Conservation (phyloP, 2,113 vertebrate species). For the Lontra canadensis region DNA sequence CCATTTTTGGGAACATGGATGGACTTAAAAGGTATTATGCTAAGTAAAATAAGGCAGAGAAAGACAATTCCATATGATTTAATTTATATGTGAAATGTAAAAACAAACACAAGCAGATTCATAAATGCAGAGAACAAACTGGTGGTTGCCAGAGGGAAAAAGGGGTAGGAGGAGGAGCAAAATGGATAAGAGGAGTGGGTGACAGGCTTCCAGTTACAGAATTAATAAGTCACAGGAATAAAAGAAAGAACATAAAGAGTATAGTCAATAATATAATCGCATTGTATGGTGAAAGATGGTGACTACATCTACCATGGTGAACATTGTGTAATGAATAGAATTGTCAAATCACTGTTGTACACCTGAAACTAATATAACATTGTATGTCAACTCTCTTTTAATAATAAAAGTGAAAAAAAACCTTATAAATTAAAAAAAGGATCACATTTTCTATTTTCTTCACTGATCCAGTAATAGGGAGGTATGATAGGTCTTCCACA, state of each 20-base stretch:
- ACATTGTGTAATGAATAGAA: background rate
- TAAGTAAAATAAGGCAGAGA: background rate
- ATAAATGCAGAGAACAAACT: background rate
- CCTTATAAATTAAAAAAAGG: background rate
- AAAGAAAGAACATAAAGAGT: background rate
- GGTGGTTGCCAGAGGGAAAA: background rate
- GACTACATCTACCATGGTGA: background rate
- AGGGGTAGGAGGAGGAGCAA: background rate
- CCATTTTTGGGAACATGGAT: background rate
- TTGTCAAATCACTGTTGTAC: background rate
- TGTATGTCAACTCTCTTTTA: background rate
- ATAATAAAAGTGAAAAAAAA: background rate
- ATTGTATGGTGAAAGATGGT: background rate
- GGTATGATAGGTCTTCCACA: background rate
- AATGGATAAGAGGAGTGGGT: background rate
- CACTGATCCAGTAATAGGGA: background rate
- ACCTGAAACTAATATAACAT: background rate
- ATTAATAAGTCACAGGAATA: background rate
- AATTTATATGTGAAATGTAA: background rate
- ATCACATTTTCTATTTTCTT: background rate
- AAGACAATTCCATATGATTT: background rate
- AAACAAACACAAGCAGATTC: background rate
- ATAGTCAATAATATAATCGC: background rate
- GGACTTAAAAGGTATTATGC: background rate
- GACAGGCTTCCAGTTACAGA: background rate